Base-by-base conservation (phyloP, 2,797 vertebrate genomes). In the Hemitrygon akajei region DNA sequence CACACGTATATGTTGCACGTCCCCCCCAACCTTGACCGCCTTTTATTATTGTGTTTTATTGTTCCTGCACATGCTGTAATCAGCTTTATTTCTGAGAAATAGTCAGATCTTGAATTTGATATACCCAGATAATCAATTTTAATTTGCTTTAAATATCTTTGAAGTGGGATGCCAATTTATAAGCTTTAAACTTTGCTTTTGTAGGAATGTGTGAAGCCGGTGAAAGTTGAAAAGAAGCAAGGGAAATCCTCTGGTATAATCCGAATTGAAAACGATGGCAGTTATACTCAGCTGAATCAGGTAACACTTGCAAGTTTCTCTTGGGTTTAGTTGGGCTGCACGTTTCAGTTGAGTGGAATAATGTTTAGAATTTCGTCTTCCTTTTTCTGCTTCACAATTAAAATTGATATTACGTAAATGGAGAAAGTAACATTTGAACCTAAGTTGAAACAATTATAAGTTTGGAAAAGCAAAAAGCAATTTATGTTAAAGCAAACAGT, bases 161-260 rank as follows among this genome's bases (percentile, higher is more conserved):
- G 69, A 76, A 30, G 22, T 30, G 69, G 6, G 22, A 30, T 12
- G 16, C 71, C 71, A 27, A 76, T n/a, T 7, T 76, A 75, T 3
- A 93, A n/a, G 30, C 40, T 56, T 58, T 69, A 30, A 58, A 79
- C 58, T 66, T 94, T 40, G 2, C 66, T 94, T 77, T 93, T 86
- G 22, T 75, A 99, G 99, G 98, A 98, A 93, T 99, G 99, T 95
- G 96, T 98, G 94, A 99, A 99, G 95, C 99, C 99, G 22, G 95
- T 99, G 0, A 97, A 98, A 95, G 95, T 99, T 92, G 97, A 98
- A 58, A 98, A 97, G 95, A 98, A 97, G 94, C 79, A 95, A 0
- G 98, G 97, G 0, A 96, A 96, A 94, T 97, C 97, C 58, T 95
- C 97, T 93, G 98, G 98, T 84, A 99, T 97, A 97, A 99, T 99